Base-by-base conservation (phyloP, 2,888 invertebrate genomes). In the Sceliomorpha sp. region DNA sequence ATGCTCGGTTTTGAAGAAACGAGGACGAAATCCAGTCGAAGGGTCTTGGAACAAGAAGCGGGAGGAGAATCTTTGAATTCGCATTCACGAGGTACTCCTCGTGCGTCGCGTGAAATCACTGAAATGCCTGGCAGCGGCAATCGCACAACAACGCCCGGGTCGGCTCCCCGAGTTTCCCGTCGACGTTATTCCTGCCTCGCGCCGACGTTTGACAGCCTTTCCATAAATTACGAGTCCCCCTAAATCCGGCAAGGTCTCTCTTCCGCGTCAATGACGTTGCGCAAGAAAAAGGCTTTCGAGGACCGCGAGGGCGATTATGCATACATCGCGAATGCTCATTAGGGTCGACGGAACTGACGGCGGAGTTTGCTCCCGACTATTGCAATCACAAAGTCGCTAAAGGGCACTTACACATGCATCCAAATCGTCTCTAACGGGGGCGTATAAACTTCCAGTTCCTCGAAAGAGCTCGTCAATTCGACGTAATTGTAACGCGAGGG, bases 301-400 rank as follows among this genome's bases (percentile, higher is more conserved):
- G 32, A 44, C 32, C 50, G 51, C 45, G 39, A 66, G 66, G 40
- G 58, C 51, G 66, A 66, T 66, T 66, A 66, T 45, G 51, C 66
- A 58, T 64, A 63, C 55, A 48, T 55, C 48, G 60, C 44, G 50
- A 42, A 29, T 36, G 48, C 50, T 64, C 63, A 37, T 64, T 64
- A 64, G 66, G 51, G 58, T 64, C 45, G 51, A 36, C 31, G 29
- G 37, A 51, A 39, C 39, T 8, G 39, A 32, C 24, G 36, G 27
- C 32, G 42, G 20, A 13, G 58, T 45, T 58, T 36, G 55, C 63
- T 58, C 37, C 31, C 44, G 37, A 14, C 29, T 1, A 13, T 27
- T 51, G 39, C 40, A 45, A 39, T 47, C 47, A 32, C 32, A 40
- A 34, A 39, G 37, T 47, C 39, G 51, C 66, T 51, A 40, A 58